Evolutionary conservation across 2,888 invertebrate genomes (phyloP).

Genomic region (Crepidodera aurea): DNA sequence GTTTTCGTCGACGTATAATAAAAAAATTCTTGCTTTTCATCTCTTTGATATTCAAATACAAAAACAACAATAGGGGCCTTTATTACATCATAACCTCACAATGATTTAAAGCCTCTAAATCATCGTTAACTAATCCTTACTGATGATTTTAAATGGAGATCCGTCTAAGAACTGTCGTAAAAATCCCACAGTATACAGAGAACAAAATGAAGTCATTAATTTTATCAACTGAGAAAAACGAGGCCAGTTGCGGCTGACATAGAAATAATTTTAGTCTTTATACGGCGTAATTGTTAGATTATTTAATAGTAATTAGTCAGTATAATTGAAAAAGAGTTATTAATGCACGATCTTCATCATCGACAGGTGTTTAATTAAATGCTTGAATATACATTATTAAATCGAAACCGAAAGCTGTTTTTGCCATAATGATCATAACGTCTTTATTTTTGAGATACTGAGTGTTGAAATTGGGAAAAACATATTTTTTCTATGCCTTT

Average conservation of each 20-base stretch:
- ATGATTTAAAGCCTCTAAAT: slow-evolving; percentile 8
- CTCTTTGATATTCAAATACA: not conserved
- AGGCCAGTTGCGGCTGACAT: slow-evolving; percentile 13
- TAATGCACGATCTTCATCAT: not conserved
- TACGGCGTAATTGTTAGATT: slow-evolving; percentile 15
- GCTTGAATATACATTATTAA: no score
- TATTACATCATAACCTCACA: not conserved
- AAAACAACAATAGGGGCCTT: slow-evolving; percentile 3
- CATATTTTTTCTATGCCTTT: no score
- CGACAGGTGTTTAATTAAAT: slow-evolving; percentile 5
- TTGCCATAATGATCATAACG: no score
- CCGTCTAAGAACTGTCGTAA: slow-evolving; percentile 10
- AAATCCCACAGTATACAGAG: slow-evolving; percentile 5
- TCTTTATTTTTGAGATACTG: no score
- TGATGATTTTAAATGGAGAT: slow-evolving; percentile 9
- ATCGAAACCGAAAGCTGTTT: no score
- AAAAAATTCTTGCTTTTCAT: no score
- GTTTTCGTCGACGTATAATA: no score
- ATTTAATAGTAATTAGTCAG: slow-evolving; percentile 12
- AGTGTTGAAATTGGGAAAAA: no score
- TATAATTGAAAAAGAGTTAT: slow-evolving; percentile 7
- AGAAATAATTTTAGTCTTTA: slow-evolving; percentile 10
- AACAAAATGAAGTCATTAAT: slow-evolving; percentile 19
- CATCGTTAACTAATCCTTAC: not conserved
- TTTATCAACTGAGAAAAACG: slow-evolving; percentile 21